Evolutionary conservation across 2,888 invertebrate species (phyloP).

Genomic region (Eudemis profundana): DNA sequence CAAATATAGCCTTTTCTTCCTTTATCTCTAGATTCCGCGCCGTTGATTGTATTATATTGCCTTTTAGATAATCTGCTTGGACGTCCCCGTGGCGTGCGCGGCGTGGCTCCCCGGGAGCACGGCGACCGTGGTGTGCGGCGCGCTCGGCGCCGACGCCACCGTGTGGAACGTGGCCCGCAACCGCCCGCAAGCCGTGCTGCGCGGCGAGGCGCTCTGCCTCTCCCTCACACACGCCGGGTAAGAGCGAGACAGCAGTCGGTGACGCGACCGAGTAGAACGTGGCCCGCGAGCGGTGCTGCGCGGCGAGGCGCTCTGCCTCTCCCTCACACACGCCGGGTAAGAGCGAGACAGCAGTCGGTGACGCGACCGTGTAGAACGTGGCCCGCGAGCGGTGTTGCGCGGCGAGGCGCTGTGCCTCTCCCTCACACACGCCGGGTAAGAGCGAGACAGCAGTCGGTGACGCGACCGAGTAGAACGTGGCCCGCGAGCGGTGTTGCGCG

Average conservation of each 20-base stretch:
- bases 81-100: slow-evolving; percentile 64
- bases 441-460: no score
- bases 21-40: no score
- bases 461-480: no score
- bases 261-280: slow-evolving; percentile 43
- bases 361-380: slow-evolving; percentile 43
- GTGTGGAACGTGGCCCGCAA: slow-evolving; percentile 64
- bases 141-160: slow-evolving; percentile 51
- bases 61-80: slow-evolving; percentile 64
- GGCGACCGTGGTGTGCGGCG: slow-evolving; percentile 54
- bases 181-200: slow-evolving; percentile 57
- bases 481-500: slow-evolving; percentile 54
- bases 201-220: slow-evolving; percentile 49
- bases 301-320: slow-evolving; percentile 50
- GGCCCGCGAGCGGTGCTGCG: slow-evolving; percentile 54
- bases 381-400: slow-evolving; percentile 54
- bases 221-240: slow-evolving; percentile 65
- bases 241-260: slow-evolving; percentile 48
- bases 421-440: no score
- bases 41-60: no score
- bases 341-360: slow-evolving; percentile 11
- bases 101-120: slow-evolving; percentile 66
- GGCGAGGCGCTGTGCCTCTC: slow-evolving; percentile 50
- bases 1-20: no score
- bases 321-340: not conserved